Evolutionary conservation across 2,797 vertebrate species (phyloP).

Genomic region (Esox lucius): DNA sequence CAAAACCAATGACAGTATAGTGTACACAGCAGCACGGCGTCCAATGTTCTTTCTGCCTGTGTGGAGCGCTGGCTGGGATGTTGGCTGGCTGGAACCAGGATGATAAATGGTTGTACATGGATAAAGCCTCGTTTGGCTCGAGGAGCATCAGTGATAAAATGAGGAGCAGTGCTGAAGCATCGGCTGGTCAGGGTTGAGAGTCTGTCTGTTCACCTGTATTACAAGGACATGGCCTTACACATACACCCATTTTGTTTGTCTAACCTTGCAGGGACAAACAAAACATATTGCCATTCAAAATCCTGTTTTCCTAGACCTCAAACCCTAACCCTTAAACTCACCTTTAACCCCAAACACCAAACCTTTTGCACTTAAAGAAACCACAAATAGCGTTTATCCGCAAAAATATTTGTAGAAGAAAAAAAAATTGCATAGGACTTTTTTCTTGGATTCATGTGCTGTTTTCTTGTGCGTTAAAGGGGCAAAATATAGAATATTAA

Average conservation of each 20-base stretch:
- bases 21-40: slow-evolving; percentile 3
- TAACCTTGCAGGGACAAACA: background rate
- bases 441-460: no score
- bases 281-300: background rate
- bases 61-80: background rate
- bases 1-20: slow-evolving; percentile 7
- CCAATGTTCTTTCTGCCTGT: slow-evolving; percentile 12
- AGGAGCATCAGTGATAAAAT: slow-evolving; percentile 27
- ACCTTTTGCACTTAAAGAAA: no score
- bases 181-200: slow-evolving; percentile 48
- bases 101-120: slow-evolving; percentile 26
- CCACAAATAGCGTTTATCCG: no score
- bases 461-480: no score
- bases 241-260: slow-evolving; percentile 23
- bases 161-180: background rate
- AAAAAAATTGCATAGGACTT: no score
- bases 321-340: background rate
- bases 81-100: background rate
- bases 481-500: no score
- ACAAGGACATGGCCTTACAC: slow-evolving; percentile 74
- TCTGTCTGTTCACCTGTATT: slow-evolving; percentile 44
- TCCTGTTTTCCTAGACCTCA: background rate
- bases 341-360: no score
- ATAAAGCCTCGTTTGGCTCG: slow-evolving; percentile 16
- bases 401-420: no score